phyloP scores from a whole-genome alignment of 2,888 invertebrate genomes.

The Andricus curvator region DNA sequence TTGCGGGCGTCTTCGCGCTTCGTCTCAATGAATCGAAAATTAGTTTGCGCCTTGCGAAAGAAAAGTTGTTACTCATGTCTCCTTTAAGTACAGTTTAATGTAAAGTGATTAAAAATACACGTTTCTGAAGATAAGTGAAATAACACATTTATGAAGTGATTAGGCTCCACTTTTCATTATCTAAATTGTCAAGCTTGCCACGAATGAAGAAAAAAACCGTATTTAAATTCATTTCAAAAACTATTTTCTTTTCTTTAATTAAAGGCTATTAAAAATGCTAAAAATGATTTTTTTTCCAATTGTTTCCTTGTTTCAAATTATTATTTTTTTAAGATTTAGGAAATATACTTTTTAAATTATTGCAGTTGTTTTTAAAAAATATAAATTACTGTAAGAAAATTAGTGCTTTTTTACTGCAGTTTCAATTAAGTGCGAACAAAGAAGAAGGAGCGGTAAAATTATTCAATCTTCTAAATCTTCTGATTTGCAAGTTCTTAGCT shows the following conservation, averaged over 20 bases:
- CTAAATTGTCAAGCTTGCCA: background rate
- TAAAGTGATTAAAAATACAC: constrained; percentile 23
- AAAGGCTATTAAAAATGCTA: too few species aligned
- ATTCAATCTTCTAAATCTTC: constrained; percentile 21
- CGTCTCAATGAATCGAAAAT: constrained; percentile 49
- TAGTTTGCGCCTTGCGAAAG: constrained; percentile 52
- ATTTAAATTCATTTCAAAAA: background rate
- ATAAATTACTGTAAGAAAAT: background rate
- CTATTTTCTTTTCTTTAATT: background rate
- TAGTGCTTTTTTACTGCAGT: background rate
- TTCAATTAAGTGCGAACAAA: background rate
- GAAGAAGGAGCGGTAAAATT: constrained; percentile 1
- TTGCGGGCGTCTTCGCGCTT: constrained; percentile 46
- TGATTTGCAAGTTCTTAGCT: constrained; percentile 14
- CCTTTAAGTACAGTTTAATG: constrained; percentile 32
- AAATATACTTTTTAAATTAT: too few species aligned
- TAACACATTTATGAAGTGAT: background rate
- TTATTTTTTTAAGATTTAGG: too few species aligned
- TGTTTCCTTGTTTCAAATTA: too few species aligned
- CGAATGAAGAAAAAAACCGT: background rate
- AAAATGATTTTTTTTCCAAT: too few species aligned
- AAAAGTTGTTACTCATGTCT: constrained; percentile 28
- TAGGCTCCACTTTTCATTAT: background rate
- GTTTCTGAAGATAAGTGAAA: background rate
- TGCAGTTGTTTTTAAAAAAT: too few species aligned